phyloP scores from a whole-genome alignment of 1,140 invertebrate genomes.

The Homarus americanus region DNA sequence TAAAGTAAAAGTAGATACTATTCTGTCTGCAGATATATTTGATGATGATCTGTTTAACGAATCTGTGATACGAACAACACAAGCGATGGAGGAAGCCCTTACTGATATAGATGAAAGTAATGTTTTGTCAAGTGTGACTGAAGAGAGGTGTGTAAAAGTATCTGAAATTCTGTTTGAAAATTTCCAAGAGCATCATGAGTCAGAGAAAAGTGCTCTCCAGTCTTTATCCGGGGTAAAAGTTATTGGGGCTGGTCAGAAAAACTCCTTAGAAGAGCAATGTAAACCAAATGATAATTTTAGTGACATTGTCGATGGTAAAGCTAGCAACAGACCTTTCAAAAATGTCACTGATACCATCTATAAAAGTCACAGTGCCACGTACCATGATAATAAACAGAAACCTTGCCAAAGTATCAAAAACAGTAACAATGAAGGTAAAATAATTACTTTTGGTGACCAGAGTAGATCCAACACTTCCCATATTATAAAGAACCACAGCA shows the following conservation, averaged over 20 bases:
- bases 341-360: not conserved
- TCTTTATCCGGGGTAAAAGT: too few species aligned
- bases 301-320: not conserved
- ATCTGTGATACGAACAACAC: conserved; percentile 43
- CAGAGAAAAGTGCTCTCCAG: too few species aligned
- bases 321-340: not conserved
- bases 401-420: not conserved
- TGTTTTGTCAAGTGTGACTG: too few species aligned
- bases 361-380: not conserved
- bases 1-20: not conserved
- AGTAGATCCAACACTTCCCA: not conserved
- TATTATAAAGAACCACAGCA: not conserved
- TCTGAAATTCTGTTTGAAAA: too few species aligned
- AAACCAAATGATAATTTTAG: not conserved
- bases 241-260: not conserved
- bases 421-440: not conserved
- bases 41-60: conserved; percentile 56
- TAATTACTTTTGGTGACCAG: not conserved
- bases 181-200: too few species aligned
- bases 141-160: too few species aligned
- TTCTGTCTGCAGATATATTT: conserved; percentile 38
- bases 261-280: too few species aligned
- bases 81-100: conserved; percentile 34
- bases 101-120: not conserved
- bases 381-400: not conserved